Conservation (phyloP, 1,140 invertebrate genomes). For the Stenopsyche tienmushanensis region DNA sequence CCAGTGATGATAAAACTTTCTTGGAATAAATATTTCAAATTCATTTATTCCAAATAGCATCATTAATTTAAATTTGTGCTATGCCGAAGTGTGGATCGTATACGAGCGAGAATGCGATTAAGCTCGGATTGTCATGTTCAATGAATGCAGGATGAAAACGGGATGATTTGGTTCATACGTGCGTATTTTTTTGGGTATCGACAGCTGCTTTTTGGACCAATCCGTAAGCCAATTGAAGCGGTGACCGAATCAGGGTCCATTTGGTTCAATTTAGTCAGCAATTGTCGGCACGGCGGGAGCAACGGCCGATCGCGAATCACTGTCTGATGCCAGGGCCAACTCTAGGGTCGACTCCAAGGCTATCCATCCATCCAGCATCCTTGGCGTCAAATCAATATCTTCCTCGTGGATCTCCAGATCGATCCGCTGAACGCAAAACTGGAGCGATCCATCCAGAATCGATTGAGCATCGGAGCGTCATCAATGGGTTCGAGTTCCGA, state of each 20-base stretch:
- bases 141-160: not conserved
- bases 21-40: too few species aligned
- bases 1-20: too few species aligned
- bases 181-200: slow-evolving; percentile 11
- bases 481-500: not conserved
- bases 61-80: too few species aligned
- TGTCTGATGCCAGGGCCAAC: slow-evolving; percentile 22
- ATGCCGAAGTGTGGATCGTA: too few species aligned
- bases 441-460: not conserved
- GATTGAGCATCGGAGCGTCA: not conserved
- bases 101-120: too few species aligned
- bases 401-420: not conserved
- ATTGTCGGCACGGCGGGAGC: slow-evolving; percentile 24
- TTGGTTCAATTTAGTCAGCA: slow-evolving; percentile 40
- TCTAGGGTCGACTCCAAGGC: slow-evolving; percentile 4
- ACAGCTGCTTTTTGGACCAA: slow-evolving; percentile 20
- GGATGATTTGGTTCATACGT: not conserved
- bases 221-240: slow-evolving; percentile 39
- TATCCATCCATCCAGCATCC: not conserved
- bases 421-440: not conserved
- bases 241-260: slow-evolving; percentile 42
- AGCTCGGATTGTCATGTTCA: too few species aligned
- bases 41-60: too few species aligned
- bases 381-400: not conserved
- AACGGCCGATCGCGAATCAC: slow-evolving; percentile 34